Percentiles rank a stretch among this genome's conserved stretches.
These are phyloP conservation scores for Rhodophaea formosa DNA, from an alignment of 2,888 invertebrate genomes.

Conservation along the genomic window DNA sequence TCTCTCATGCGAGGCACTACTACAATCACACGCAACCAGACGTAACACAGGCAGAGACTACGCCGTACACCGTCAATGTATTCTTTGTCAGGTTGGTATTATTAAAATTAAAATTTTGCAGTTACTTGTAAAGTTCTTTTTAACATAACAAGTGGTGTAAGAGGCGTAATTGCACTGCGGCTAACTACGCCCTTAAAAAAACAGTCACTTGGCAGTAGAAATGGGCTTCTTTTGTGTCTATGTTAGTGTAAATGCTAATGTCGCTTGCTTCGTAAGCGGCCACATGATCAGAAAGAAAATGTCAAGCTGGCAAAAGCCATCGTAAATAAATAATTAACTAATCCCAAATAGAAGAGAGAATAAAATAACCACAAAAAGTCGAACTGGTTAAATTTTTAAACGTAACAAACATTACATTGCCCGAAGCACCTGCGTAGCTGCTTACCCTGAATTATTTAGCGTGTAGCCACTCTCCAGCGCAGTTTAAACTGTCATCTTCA, in stretches of 20 bases:
- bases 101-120: not conserved
- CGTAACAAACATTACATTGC: conserved; percentile 1
- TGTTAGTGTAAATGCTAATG: too few relatives aligned
- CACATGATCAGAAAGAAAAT: too few relatives aligned
- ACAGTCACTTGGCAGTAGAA: too few relatives aligned
- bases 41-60: conserved; percentile 53
- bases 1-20: conserved; percentile 67
- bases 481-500: conserved; percentile 19
- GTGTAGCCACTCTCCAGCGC: conserved; percentile 5
- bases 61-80: conserved; percentile 80
- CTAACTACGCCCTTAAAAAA: too few relatives aligned
- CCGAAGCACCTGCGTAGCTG: conserved; percentile 4
- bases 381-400: conserved; percentile 7
- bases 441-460: not conserved
- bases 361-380: not conserved
- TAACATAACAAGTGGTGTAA: not conserved
- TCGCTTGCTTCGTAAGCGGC: too few relatives aligned
- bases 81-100: conserved; percentile 88
- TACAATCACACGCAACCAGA: conserved; percentile 73
- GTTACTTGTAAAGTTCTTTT: too few relatives aligned
- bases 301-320: too few relatives aligned
- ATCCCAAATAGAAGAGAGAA: too few relatives aligned
- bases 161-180: not conserved
- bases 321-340: too few relatives aligned
- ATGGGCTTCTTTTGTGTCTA: too few relatives aligned